Base-by-base conservation (phyloP, 2,797 vertebrate genomes). In the Anguilla marmorata region DNA sequence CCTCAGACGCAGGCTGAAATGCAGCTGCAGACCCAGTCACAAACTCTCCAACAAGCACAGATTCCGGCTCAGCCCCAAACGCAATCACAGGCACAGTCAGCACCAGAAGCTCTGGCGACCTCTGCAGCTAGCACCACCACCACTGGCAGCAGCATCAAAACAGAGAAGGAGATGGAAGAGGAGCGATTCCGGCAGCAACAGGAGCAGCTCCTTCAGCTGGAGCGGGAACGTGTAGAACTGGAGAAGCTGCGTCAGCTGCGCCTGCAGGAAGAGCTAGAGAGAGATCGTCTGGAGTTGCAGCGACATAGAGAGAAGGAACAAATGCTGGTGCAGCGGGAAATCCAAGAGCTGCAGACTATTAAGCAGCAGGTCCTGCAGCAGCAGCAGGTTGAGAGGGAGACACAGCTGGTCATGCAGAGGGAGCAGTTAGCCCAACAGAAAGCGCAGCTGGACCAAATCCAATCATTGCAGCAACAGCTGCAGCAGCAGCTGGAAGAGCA, bases 341-440 rank as follows among this genome's bases (percentile, higher is more conserved):
- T 99, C 91, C 98, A 98, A 90, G 98, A 99, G 92, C 94, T 99
- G 90, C 99, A 99, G 91, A 98, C 92, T 93, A 99, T 99, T 93
- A 99, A 99, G 95, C 98, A 99, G 80, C 98, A 99, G 58, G 98
- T 99, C 90, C 93, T 99, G 79, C 98, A 99, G 87, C 98, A 99
- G 90, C 99, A 99, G 94, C 98, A 99, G 91, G 97, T 97, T 7
- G 99, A 99, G 88, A 96, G 98, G 2, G 98, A 99, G 56, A 98
- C 97, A 0, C 99, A 99, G 93, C 96, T 99, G 48, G 97, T 97
- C 0, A 92, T 99, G 92, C 99, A 99, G 92, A 96, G 97, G 85
- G 98, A 99, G 89, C 99, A 99, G 94, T 95, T 99, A 14, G 97
- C 98, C 30, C 99, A 99, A 93, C 99, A 99, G 94, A 98, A 98